Conservation (phyloP, 2,888 invertebrate genomes). For the Hirtodrosophila histrioides region DNA sequence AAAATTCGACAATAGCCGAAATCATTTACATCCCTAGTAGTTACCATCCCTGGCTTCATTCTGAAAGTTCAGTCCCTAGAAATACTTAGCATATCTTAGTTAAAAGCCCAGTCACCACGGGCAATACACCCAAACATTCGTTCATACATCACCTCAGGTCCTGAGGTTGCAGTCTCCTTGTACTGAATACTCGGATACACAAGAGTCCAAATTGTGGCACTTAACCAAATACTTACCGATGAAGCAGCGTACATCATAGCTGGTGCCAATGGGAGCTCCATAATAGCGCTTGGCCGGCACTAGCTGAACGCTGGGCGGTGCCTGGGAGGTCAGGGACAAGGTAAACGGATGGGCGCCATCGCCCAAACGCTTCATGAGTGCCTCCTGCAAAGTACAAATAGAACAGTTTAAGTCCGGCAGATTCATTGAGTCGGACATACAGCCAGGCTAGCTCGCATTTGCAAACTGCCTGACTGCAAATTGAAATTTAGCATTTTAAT, state of each 20-base stretch:
- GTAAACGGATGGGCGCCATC: slow-evolving; percentile 92
- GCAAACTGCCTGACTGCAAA: slow-evolving; percentile 4
- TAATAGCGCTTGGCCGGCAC: slow-evolving; percentile 96
- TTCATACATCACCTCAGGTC: slow-evolving; percentile 14
- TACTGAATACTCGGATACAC: not conserved
- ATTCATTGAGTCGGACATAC: slow-evolving; percentile 12
- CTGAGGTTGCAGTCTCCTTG: not conserved
- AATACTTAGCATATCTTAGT: no score
- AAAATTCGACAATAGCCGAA: no score
- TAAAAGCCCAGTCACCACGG: no score
- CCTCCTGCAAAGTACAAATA: slow-evolving; percentile 87
- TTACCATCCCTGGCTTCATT: no score
- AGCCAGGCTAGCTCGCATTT: slow-evolving; percentile 3
- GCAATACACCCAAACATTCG: not conserved
- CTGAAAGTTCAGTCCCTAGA: no score
- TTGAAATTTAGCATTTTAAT: slow-evolving; percentile 40
- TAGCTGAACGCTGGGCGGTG: slow-evolving; percentile 95
- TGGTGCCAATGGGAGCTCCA: slow-evolving; percentile 95
- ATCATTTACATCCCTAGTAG: no score
- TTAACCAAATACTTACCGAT: slow-evolving; percentile 88
- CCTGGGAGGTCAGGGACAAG: slow-evolving; percentile 91
- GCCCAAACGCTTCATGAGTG: slow-evolving; percentile 90
- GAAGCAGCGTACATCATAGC: slow-evolving; percentile 94
- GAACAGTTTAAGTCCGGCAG: not conserved
- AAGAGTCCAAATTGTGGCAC: slow-evolving; percentile 1